Evolutionary conservation across 1,140 invertebrate species (phyloP).

Genomic region (Drosophila chauvacae): DNA sequence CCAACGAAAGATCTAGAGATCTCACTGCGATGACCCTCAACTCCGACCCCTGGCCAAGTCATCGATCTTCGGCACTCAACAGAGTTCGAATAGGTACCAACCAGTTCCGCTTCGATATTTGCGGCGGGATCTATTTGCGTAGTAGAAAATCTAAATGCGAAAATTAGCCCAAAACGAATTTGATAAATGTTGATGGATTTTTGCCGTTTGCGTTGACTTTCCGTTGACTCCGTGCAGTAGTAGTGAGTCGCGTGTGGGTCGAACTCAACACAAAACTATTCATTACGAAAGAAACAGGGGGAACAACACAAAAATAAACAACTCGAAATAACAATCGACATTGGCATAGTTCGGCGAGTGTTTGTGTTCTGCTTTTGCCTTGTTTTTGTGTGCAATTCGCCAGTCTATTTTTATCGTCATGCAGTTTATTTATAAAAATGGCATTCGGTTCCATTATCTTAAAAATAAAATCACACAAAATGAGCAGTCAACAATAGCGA

Average conservation of each 20-base stretch:
- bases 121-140: slow-evolving; percentile 27
- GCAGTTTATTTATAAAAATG: slow-evolving; percentile 78
- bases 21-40: slow-evolving; percentile 17
- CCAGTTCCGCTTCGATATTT: slow-evolving; percentile 31
- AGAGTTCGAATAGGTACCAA: slow-evolving; percentile 19
- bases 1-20: slow-evolving; percentile 1
- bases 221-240: not conserved
- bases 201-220: slow-evolving; percentile 55
- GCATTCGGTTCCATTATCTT: slow-evolving; percentile 70
- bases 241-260: slow-evolving; percentile 63
- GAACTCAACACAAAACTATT: slow-evolving; percentile 57
- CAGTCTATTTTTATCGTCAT: slow-evolving; percentile 75
- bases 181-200: slow-evolving; percentile 42
- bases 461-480: slow-evolving; percentile 61
- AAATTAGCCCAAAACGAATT: slow-evolving; percentile 22
- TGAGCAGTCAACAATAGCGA: slow-evolving; percentile 41
- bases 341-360: slow-evolving; percentile 58
- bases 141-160: slow-evolving; percentile 31
- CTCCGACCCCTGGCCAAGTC: slow-evolving; percentile 8
- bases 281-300: slow-evolving; percentile 41
- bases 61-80: slow-evolving; percentile 14
- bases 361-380: slow-evolving; percentile 29
- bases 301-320: slow-evolving; percentile 27
- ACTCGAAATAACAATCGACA: slow-evolving; percentile 49
- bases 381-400: slow-evolving; percentile 56